These are phyloP conservation scores for Festucalex cinctus DNA, from an alignment of 2,113 vertebrate species.

Conservation along the genomic window DNA sequence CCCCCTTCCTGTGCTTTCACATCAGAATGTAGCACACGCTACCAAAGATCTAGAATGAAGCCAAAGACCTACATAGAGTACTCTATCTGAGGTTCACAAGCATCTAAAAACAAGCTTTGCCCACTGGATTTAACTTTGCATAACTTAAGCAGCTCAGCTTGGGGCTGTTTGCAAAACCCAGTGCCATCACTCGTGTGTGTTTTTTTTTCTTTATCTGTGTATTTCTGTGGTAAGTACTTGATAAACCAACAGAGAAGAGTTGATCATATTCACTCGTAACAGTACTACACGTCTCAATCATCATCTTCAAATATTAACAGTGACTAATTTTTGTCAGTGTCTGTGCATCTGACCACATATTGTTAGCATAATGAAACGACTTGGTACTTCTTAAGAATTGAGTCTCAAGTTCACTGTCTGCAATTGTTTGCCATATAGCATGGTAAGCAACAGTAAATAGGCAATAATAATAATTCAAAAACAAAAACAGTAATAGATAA, in stretches of 20 bases:
- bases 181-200: background rate
- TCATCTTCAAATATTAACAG: background rate
- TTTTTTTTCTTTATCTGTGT: too few relatives aligned
- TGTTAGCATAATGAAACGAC: background rate
- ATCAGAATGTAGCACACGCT: background rate
- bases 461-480: too few relatives aligned
- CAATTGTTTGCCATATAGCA: too few relatives aligned
- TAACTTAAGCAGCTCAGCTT: background rate
- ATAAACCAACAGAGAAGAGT: background rate
- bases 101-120: conserved; percentile 1
- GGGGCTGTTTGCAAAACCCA: background rate
- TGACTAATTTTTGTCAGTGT: background rate
- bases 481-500: too few relatives aligned
- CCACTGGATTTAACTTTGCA: background rate
- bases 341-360: background rate
- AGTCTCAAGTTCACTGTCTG: too few relatives aligned
- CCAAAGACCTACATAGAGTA: background rate
- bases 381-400: background rate
- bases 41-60: background rate
- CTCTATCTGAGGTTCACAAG: background rate
- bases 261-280: background rate
- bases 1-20: background rate
- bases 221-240: background rate
- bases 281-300: background rate
- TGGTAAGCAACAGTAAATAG: too few relatives aligned